Evolutionary conservation across 2,113 vertebrate species (phyloP).

Genomic region (Petrocephalus zakoni): DNA sequence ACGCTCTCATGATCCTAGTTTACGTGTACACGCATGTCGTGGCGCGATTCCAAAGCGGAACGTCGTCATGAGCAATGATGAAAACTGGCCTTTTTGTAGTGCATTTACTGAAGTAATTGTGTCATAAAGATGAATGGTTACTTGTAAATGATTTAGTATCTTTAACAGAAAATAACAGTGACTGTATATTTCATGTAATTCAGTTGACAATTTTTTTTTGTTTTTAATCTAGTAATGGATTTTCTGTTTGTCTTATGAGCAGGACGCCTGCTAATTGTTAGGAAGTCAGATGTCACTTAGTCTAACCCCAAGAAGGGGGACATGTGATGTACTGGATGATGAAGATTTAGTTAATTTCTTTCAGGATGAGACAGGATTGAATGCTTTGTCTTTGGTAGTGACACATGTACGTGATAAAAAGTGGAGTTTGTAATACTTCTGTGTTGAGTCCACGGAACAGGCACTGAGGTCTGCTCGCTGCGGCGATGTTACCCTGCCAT

Average conservation of each 20-base stretch:
- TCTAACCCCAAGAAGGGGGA: background rate
- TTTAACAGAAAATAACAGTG: background rate
- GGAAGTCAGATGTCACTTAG: background rate
- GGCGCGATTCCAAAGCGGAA: slow-evolving; percentile 45
- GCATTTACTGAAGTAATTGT: background rate
- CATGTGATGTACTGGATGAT: background rate
- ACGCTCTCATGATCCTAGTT: slow-evolving; percentile 55
- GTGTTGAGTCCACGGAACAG: slow-evolving; percentile 1
- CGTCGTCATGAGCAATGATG: background rate
- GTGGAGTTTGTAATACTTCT: background rate
- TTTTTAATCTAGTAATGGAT: background rate
- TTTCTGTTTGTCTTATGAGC: background rate
- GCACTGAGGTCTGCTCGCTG: slow-evolving; percentile 30
- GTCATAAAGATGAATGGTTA: background rate
- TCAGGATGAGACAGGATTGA: background rate
- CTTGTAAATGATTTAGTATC: background rate
- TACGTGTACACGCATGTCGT: slow-evolving; percentile 42
- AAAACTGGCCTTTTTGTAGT: background rate
- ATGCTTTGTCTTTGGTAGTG: background rate
- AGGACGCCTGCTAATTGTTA: background rate
- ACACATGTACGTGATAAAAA: slow-evolving; percentile 2
- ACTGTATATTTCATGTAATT: background rate
- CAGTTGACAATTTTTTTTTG: background rate
- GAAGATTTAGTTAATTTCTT: background rate
- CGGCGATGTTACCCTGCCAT: slow-evolving; percentile 38